phyloP scores from a whole-genome alignment of 2,888 invertebrate genomes.

The Pristionchus maxplancki region DNA sequence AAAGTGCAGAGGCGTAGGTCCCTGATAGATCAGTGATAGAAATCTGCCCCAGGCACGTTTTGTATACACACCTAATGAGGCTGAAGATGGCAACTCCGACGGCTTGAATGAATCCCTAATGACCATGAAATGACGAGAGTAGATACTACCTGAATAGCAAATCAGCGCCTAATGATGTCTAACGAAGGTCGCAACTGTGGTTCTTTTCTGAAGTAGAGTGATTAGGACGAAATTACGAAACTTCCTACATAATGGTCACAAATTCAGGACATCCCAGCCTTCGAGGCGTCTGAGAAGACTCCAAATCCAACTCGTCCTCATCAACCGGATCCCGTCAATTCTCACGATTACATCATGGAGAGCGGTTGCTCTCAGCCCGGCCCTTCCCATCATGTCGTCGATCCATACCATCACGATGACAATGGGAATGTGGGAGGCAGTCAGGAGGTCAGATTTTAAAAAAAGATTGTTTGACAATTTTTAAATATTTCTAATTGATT shows the following conservation, averaged over 20 bases:
- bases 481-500: background rate
- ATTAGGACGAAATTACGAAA: background rate
- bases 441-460: background rate
- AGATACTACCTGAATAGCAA: background rate
- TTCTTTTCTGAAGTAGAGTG: background rate
- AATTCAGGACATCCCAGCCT: conserved; percentile 20
- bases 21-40: background rate
- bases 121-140: background rate
- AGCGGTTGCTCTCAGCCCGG: background rate
- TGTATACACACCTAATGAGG: background rate
- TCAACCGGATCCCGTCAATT: background rate
- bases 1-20: too few species aligned
- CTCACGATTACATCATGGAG: background rate
- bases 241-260: background rate
- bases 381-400: background rate
- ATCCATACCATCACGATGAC: background rate
- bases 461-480: background rate
- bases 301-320: background rate
- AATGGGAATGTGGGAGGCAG: background rate
- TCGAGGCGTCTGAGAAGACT: background rate
- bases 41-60: background rate
- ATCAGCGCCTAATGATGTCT: background rate
- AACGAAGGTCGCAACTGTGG: background rate
- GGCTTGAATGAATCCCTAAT: background rate
- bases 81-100: background rate